Base-by-base conservation (phyloP, 2,797 vertebrate genomes). In the Erpetoichthys calabaricus region DNA sequence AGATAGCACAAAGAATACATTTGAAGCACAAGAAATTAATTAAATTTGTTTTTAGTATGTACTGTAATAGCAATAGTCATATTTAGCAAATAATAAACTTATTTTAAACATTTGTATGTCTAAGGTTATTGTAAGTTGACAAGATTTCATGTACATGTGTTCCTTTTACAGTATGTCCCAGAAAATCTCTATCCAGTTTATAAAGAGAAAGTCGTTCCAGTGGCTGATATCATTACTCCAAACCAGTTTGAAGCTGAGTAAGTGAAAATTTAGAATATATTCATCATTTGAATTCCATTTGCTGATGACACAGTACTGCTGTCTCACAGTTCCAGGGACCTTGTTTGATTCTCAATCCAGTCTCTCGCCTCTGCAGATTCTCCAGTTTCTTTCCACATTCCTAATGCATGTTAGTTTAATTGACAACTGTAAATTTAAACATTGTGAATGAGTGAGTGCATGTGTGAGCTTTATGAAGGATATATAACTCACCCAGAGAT, bases 241-340 rank as follows among this genome's bases (percentile, higher is more conserved):
- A 98, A 98, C 81, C 93, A 98, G 79, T 98, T 97, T 64, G 95
- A 98, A 71, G 94, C 95, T 1, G 95, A 98, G 95, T 98, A 76
- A 96, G 94, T 92, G 25, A 25, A 25, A 25, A 58, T 8, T 53
- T 49, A n/a, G 3, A n/a, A n/a, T 7, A 49, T 49, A 49, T 49
- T 49, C 5, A 49, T 49, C n/a, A 7, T 7, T 5, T 45, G 5
- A 25, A 25, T 25, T 25, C 25, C 41, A 5, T 7, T 4, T 3
- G 42, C 10, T 2, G 4, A 3, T 7, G 9, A 8, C 4, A 9
- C 52, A 8, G 7, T 3, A 3, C 42, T 41, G 6, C n/a, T 4
- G 8, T 45, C 56, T 8, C 42, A 8, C 2, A 9, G 9, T 41
- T 6, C 41, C 25, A 9, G 3, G 9, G 8, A n/a, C 25, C 25